A percentile compares a stretch with the other conserved stretches of the same genome.
Evolutionary conservation across 2,888 invertebrate species (phyloP).

Genomic region (Epistrophe eligans): DNA sequence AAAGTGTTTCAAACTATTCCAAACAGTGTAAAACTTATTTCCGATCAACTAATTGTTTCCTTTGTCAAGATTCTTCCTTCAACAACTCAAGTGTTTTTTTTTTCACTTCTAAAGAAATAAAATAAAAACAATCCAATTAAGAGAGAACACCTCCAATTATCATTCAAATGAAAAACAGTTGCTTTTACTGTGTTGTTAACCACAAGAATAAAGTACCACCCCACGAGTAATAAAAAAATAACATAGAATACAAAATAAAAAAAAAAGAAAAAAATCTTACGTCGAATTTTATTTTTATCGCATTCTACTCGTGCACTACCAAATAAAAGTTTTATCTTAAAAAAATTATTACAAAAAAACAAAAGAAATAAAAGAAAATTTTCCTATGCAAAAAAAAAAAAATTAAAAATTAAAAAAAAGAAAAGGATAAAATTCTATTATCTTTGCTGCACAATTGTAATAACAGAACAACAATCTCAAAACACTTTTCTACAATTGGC

Average conservation of each 20-base stretch:
- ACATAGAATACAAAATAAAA: slow-evolving; percentile 28
- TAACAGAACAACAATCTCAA: slow-evolving; percentile 71
- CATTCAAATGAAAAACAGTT: slow-evolving; percentile 58
- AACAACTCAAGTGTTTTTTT: neutral
- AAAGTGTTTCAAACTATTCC: no score
- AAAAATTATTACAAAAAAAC: slow-evolving; percentile 18
- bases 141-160: slow-evolving; percentile 54
- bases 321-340: slow-evolving; percentile 14
- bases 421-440: slow-evolving; percentile 73
- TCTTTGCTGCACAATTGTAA: slow-evolving; percentile 69
- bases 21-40: no score
- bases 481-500: slow-evolving; percentile 72
- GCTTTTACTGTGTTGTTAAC: slow-evolving; percentile 45
- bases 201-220: slow-evolving; percentile 14
- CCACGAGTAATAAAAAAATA: neutral
- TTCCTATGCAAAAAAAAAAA: neutral
- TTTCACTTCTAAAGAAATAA: neutral
- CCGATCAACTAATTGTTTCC: no score
- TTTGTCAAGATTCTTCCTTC: neutral
- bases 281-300: slow-evolving; percentile 34
- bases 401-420: slow-evolving; percentile 34
- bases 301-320: slow-evolving; percentile 8
- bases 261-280: slow-evolving; percentile 40
- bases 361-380: neutral
- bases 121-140: slow-evolving; percentile 40